Evolutionary conservation across 2,797 vertebrate genomes (phyloP), one percentile per base, ranked within the genome.

Genomic region (Anomalospiza imberbis): DNA sequence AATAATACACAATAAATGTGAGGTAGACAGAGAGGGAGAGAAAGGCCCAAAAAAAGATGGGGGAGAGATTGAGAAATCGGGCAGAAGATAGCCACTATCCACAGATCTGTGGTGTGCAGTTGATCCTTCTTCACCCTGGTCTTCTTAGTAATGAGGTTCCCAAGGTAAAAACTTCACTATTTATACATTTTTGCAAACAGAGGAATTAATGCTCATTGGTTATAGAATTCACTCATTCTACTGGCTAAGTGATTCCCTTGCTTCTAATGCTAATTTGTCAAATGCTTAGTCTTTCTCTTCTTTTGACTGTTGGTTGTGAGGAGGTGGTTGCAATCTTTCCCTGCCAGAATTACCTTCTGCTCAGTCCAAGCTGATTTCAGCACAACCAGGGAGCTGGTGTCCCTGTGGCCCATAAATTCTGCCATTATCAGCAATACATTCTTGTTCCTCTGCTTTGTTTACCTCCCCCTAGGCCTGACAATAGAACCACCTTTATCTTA

Each of bases 81-180:
- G 54, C 15, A 51, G 82, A 44, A 67, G 15, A 38, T 4, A 16
- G 10, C 18, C 22, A 45, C 10, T 18, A 32, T 28, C 45, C n/a
- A 36, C 5, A 13, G 7, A 45, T 53, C 38, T 20, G 13, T 1
- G 0, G 12, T 51, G 5, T 60, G 32, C 38, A 28, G 28, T 2
- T 51, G 32, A 17, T 32, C 15, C n/a, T 75, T 58, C n/a, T 16
- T 34, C 34, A 34, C n/a, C 11, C 13, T 38, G 19, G 3, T 45
- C 38, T 44, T 50, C 31, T 60, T 68, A 19, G 24, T 29, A 53
- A n/a, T n/a, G 24, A 10, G 4, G 3, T 9, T 53, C 38, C 3
- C 24, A 45, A 53, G 5, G 18, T n/a, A 51, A 68, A 45, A 45
- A n/a, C 16, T 17, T 68, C n/a, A 6, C 29, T 25, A 13, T 38